phyloP scores from a whole-genome alignment of 2,888 invertebrate species.

The Linhomoeus sp. region DNA sequence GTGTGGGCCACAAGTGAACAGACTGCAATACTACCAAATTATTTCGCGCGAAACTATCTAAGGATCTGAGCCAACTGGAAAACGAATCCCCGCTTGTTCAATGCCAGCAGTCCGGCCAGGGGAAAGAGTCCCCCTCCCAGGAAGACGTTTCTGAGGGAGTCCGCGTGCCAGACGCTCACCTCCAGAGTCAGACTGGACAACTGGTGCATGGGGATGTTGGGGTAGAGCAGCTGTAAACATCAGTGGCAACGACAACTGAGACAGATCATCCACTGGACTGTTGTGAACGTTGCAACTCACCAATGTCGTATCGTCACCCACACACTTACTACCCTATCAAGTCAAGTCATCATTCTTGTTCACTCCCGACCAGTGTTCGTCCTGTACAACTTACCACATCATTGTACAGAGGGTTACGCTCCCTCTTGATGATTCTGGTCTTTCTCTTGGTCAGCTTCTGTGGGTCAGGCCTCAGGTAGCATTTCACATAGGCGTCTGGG shows the following conservation, averaged over 20 bases:
- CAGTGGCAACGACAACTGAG: neutral
- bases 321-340: too few relatives aligned
- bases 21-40: too few relatives aligned
- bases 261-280: too few relatives aligned
- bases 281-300: too few relatives aligned
- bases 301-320: too few relatives aligned
- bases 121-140: conserved; percentile 31
- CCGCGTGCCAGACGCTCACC: conserved; percentile 31
- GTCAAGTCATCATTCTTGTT: too few relatives aligned
- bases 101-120: conserved; percentile 11
- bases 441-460: conserved; percentile 83
- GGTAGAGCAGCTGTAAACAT: conserved; percentile 55
- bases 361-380: too few relatives aligned
- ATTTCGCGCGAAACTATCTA: too few relatives aligned
- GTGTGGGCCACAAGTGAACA: too few relatives aligned
- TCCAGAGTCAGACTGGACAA: conserved; percentile 54
- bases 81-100: too few relatives aligned
- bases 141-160: conserved; percentile 30
- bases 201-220: conserved; percentile 44
- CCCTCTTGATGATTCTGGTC: conserved; percentile 70
- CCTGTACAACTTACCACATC: conserved; percentile 71
- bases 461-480: conserved; percentile 70
- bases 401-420: conserved; percentile 87
- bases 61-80: too few relatives aligned
- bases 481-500: conserved; percentile 36